A percentile compares a stretch with the other conserved stretches of the same genome.
Conservation (phyloP, 2,797 vertebrate genomes). For the Moxostoma hubbsi region DNA sequence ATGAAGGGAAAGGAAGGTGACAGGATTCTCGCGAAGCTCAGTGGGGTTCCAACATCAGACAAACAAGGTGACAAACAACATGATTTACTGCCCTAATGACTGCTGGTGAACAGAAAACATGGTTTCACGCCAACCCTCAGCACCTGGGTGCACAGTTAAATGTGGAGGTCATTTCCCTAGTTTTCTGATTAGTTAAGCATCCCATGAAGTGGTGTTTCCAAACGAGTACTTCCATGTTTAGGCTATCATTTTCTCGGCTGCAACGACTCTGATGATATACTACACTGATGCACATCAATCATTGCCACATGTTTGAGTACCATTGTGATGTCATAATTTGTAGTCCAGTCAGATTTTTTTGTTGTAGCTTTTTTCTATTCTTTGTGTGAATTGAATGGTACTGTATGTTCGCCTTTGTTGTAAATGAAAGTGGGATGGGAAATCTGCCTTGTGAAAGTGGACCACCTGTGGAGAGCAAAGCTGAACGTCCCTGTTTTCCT, state of each 20-base stretch:
- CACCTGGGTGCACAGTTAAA: conserved; percentile 31
- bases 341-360: conserved; percentile 51
- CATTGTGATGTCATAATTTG: conserved; percentile 60
- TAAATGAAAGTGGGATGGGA: conserved; percentile 65
- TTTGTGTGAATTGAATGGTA: conserved; percentile 63
- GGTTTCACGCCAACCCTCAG: conserved; percentile 10
- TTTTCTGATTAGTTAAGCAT: conserved; percentile 25
- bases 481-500: conserved; percentile 38
- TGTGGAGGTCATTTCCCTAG: neutral
- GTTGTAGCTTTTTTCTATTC: conserved; percentile 62
- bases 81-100: conserved; percentile 73
- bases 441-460: conserved; percentile 61
- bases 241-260: conserved; percentile 52
- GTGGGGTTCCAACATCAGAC: conserved; percentile 72
- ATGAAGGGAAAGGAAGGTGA: conserved; percentile 69
- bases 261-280: neutral
- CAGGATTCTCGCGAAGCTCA: conserved; percentile 75
- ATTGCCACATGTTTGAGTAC: conserved; percentile 41
- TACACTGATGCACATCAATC: conserved; percentile 32
- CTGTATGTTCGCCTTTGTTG: conserved; percentile 66
- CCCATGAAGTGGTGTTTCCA: conserved; percentile 30
- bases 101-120: conserved; percentile 52
- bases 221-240: neutral
- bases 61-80: conserved; percentile 70
- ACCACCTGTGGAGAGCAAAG: conserved; percentile 69